Evolutionary conservation across 1,140 invertebrate genomes (phyloP), one percentile per base, ranked within the genome.

Genomic region (Leptestheria dahalacensis): DNA sequence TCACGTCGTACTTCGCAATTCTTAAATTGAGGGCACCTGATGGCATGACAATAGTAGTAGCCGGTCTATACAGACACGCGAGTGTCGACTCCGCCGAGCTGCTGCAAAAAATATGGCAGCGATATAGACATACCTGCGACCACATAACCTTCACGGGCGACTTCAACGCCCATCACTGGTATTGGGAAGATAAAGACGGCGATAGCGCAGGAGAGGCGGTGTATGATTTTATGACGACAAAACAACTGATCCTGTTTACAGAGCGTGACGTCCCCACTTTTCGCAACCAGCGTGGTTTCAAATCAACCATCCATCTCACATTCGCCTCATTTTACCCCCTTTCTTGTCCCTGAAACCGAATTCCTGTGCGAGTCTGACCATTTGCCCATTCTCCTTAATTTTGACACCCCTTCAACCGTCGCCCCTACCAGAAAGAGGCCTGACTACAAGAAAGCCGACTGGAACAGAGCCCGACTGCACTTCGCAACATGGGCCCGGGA

Each of bases 121-220:
- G 33, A n/a, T 41, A 41, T 41, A 41, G 33, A 15, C 33, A 6
- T 15, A 41, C 6, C 6, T 41, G 33, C 33, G 33, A 41, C 33
- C 6, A 6, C 53, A 23, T 55, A n/a, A 25, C 28, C n/a, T 25
- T 23, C 24, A 55, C 53, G 24, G 53, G 53, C n/a, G 53, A 55
- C 53, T 55, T 55, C 23, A 55, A 55, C 12, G 53, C 53, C 6
- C 53, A 55, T 28, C 53, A 55, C 25, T 55, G 53, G 53, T 2
- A 9, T 10, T 55, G 52, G 52, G 52, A 54, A 3, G 24, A 54
- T 1, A 20, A 25, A 25, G 9, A 9, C 52, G n/a, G 24, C 2
- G 52, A 54, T 2, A 25, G 2, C 1, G 52, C 52, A 10, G 52
- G 52, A 1, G 2, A 21, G 10, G 20, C 21, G 29, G 15, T 54